A percentile compares a stretch with the other conserved stretches of the same genome.
Conservation (phyloP, 2,888 invertebrate species). For the Teleiodes luculella region DNA sequence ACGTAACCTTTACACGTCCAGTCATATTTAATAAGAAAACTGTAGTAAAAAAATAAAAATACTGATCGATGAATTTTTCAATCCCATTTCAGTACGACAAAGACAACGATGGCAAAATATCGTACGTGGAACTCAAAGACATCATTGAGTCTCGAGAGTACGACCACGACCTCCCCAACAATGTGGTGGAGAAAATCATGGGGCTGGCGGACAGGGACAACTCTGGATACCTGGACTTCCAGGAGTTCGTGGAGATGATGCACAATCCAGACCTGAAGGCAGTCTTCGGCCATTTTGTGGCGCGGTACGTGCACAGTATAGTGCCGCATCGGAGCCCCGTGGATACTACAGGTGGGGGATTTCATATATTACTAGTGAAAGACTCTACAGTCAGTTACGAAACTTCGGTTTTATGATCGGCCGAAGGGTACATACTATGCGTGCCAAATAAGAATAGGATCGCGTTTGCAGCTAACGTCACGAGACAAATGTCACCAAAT, state of each 20-base stretch:
- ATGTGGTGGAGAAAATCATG: constrained; percentile 83
- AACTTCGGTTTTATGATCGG: no score
- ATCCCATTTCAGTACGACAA: constrained; percentile 82
- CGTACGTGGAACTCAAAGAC: constrained; percentile 81
- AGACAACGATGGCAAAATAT: constrained; percentile 84
- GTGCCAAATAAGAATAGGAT: no score
- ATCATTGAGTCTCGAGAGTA: constrained; percentile 80
- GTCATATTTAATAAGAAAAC: no score
- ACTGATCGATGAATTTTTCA: no score
- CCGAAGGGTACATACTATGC: no score
- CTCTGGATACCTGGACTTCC: constrained; percentile 83
- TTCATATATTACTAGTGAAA: no score
- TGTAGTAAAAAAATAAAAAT: no score
- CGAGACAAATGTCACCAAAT: no score
- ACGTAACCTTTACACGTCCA: no score
- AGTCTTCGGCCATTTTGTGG: constrained; percentile 82
- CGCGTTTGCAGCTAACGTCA: no score
- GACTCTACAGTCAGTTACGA: no score
- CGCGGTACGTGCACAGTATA: constrained; percentile 79
- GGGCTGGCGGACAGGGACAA: constrained; percentile 79
- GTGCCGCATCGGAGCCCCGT: constrained; percentile 75
- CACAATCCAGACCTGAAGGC: constrained; percentile 78
- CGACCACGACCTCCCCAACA: constrained; percentile 83
- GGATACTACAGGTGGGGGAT: constrained; percentile 64
- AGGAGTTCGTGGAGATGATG: constrained; percentile 86